A percentile compares a stretch with the other conserved stretches of the same genome.
Evolutionary conservation across 2,797 vertebrate species (phyloP).

Genomic region (Paramormyrops hopkinsi): DNA sequence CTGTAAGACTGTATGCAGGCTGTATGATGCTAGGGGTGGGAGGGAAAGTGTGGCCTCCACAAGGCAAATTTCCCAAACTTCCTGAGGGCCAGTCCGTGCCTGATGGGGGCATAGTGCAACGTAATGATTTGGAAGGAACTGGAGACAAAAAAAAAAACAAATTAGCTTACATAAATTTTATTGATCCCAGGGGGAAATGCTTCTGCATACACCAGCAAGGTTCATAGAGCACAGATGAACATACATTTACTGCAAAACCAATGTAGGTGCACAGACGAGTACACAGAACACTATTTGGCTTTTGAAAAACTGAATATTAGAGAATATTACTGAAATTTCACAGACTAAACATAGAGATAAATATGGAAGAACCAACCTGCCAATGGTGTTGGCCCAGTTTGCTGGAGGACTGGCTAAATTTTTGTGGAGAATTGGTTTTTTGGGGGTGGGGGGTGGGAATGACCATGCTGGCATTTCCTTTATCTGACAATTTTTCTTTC

Average conservation of each 20-base stretch:
- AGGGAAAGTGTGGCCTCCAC: not conserved
- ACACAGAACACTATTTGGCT: not conserved
- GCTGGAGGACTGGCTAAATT: not conserved
- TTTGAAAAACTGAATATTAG: not conserved
- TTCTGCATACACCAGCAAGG: not conserved
- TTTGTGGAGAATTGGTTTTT: not conserved
- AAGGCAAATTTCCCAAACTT: not conserved
- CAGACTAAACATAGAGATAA: not conserved
- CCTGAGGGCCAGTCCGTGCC: not conserved
- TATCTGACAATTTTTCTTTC: not conserved
- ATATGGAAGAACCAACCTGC: not conserved
- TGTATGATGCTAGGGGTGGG: not conserved
- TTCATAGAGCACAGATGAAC: not conserved
- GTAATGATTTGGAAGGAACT: not conserved
- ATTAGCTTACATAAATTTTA: not conserved
- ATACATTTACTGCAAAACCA: not conserved
- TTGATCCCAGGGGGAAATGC: not conserved
- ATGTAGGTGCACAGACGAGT: not conserved
- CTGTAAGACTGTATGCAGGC: too few relatives aligned
- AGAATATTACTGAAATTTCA: not conserved
- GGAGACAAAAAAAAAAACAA: not conserved
- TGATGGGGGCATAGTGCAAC: not conserved
- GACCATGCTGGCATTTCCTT: not conserved
- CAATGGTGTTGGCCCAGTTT: not conserved
- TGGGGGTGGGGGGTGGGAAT: too few relatives aligned